phyloP scores from a whole-genome alignment of 2,888 invertebrate genomes.

The Zelleria hepariella region DNA sequence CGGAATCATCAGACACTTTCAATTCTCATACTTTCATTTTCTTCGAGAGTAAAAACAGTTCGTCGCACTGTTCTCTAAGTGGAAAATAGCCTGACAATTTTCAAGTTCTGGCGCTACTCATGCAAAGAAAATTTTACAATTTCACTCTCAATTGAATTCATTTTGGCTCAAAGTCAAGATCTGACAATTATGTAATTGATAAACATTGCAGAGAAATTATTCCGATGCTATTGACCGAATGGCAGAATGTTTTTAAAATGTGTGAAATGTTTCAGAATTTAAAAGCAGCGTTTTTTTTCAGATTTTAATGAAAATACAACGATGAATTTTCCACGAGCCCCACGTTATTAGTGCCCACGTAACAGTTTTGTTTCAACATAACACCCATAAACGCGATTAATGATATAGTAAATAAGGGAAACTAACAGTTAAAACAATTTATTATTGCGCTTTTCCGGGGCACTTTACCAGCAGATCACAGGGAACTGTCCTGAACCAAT shows the following conservation, averaged over 20 bases:
- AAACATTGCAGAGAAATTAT: conserved; percentile 21
- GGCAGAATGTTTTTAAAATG: conserved; percentile 18
- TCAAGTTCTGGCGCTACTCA: too few species aligned
- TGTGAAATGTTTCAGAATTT: neutral
- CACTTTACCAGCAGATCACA: neutral
- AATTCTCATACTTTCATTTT: conserved; percentile 3
- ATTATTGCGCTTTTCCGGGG: conserved; percentile 3
- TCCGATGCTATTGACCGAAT: conserved; percentile 34
- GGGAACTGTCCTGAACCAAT: neutral
- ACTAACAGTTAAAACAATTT: conserved; percentile 22
- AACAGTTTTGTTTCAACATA: neutral
- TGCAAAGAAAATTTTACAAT: too few species aligned
- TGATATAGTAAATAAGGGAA: conserved; percentile 27
- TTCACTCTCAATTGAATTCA: conserved; percentile 29
- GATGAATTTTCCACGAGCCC: neutral
- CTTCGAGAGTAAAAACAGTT: neutral
- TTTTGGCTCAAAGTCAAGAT: conserved; percentile 42
- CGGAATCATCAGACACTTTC: neutral
- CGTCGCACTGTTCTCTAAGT: neutral
- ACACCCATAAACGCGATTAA: conserved; percentile 30
- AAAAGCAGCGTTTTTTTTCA: neutral
- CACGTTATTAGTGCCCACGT: neutral
- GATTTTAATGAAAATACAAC: neutral
- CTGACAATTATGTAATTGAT: conserved; percentile 33
- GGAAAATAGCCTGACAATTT: neutral